These are phyloP conservation scores for Nansenia antarctica DNA, from an alignment of 2,113 vertebrate genomes.

Conservation along the genomic window DNA sequence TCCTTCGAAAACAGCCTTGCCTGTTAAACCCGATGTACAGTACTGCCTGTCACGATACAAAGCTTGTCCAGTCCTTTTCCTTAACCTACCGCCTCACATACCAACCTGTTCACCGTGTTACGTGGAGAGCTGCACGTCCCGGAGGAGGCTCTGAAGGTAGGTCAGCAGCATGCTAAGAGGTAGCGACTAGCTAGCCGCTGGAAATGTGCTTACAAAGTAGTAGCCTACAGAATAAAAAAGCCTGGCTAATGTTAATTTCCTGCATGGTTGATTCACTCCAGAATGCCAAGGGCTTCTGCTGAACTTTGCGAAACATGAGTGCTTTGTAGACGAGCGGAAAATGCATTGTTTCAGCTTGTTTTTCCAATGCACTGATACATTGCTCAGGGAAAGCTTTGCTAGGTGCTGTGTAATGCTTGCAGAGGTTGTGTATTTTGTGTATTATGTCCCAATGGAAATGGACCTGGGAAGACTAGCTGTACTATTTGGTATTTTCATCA, in stretches of 20 bases:
- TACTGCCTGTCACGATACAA: background rate
- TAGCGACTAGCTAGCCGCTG: background rate
- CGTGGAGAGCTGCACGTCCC: constrained; percentile 93
- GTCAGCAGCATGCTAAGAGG: background rate
- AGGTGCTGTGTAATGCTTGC: no score
- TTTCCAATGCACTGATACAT: background rate
- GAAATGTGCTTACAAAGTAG: background rate
- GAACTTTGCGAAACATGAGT: constrained; percentile 10
- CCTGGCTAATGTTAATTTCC: background rate
- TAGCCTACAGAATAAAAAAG: background rate
- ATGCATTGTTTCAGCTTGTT: background rate
- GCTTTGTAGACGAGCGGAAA: background rate
- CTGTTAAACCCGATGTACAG: no score
- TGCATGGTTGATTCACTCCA: constrained; percentile 2
- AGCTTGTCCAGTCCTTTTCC: constrained; percentile 53
- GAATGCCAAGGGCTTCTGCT: constrained; percentile 18
- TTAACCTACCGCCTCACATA: constrained; percentile 87
- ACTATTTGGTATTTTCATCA: no score
- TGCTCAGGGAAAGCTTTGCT: background rate
- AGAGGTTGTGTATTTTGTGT: no score
- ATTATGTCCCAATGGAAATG: no score
- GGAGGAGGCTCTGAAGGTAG: constrained; percentile 96
- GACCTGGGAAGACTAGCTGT: no score
- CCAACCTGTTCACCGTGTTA: constrained; percentile 94
- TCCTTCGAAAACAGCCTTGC: no score